These are phyloP conservation scores for Sesia apiformis DNA, from an alignment of 2,888 invertebrate genomes.

Conservation along the genomic window DNA sequence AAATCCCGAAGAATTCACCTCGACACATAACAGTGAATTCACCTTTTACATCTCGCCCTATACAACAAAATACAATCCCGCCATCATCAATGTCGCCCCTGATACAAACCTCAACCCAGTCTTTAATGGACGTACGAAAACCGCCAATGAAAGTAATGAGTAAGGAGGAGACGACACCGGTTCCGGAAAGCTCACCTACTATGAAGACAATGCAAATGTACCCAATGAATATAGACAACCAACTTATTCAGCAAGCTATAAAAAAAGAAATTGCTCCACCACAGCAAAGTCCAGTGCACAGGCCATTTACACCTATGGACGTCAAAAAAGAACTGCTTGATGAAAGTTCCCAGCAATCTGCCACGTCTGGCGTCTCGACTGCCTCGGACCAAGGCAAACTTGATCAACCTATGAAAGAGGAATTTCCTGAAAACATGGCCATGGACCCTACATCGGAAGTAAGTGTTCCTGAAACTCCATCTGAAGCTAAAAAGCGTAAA, in stretches of 20 bases:
- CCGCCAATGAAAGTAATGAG: conserved; percentile 49
- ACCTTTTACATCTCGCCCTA: conserved; percentile 47
- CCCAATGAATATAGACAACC: conserved; percentile 50
- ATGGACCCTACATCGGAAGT: conserved; percentile 53
- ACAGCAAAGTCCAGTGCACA: conserved; percentile 66
- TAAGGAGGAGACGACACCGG: conserved; percentile 59
- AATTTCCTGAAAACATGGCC: conserved; percentile 64
- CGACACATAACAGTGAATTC: conserved; percentile 54
- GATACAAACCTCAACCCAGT: conserved; percentile 57
- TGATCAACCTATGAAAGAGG: conserved; percentile 75
- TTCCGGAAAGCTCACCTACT: conserved; percentile 57
- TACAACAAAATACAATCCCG: conserved; percentile 41
- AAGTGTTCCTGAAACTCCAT: conserved; percentile 62
- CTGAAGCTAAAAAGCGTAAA: conserved; percentile 79
- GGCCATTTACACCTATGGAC: conserved; percentile 76
- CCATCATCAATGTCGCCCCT: conserved; percentile 51
- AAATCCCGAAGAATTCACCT: conserved; percentile 58
- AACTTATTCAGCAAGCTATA: conserved; percentile 56
- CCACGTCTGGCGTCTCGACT: conserved; percentile 73
- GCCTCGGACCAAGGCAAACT: conserved; percentile 75
- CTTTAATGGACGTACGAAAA: conserved; percentile 66
- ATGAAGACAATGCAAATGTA: conserved; percentile 59
- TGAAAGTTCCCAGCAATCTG: conserved; percentile 79
- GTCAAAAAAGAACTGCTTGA: conserved; percentile 83
- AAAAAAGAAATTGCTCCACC: conserved; percentile 73